These are phyloP conservation scores for Drosophila albomicans DNA, from an alignment of 1,140 invertebrate species.

Conservation along the genomic window DNA sequence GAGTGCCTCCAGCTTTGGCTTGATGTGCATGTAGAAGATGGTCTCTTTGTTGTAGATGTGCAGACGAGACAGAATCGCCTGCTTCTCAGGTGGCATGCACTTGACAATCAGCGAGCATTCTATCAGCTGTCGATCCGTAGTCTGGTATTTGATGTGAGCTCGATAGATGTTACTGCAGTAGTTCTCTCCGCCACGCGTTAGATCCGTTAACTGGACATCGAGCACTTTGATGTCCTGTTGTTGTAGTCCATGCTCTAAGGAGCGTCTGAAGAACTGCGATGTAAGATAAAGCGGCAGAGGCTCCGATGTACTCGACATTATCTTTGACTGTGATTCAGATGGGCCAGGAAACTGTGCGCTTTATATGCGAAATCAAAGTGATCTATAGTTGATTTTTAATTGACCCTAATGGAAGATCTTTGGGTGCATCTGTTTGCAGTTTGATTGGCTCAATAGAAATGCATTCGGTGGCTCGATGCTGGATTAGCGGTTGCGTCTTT, in stretches of 20 bases:
- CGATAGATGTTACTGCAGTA: slow-evolving; percentile 83
- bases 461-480: slow-evolving; percentile 41
- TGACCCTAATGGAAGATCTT: slow-evolving; percentile 62
- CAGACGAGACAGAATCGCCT: slow-evolving; percentile 66
- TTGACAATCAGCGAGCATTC: slow-evolving; percentile 73
- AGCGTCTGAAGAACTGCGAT: slow-evolving; percentile 62
- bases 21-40: slow-evolving; percentile 74
- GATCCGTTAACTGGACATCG: slow-evolving; percentile 59
- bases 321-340: slow-evolving; percentile 31
- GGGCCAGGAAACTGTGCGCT: background rate
- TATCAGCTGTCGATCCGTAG: slow-evolving; percentile 26
- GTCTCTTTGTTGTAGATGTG: slow-evolving; percentile 79
- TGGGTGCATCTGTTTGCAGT: slow-evolving; percentile 32
- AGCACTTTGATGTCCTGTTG: slow-evolving; percentile 64
- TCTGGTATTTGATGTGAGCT: slow-evolving; percentile 58
- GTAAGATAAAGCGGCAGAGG: slow-evolving; percentile 65
- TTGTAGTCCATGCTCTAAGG: slow-evolving; percentile 70
- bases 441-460: slow-evolving; percentile 64
- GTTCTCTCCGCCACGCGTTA: slow-evolving; percentile 77
- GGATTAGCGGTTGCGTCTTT: slow-evolving; percentile 59
- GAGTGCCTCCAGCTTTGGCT: slow-evolving; percentile 73
- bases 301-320: slow-evolving; percentile 58
- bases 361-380: slow-evolving; percentile 59
- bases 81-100: slow-evolving; percentile 77
- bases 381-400: slow-evolving; percentile 41